Evolutionary conservation across 2,888 invertebrate species (phyloP), one percentile per base, ranked within the genome.

Genomic region (Lasioglossum figueresi): DNA sequence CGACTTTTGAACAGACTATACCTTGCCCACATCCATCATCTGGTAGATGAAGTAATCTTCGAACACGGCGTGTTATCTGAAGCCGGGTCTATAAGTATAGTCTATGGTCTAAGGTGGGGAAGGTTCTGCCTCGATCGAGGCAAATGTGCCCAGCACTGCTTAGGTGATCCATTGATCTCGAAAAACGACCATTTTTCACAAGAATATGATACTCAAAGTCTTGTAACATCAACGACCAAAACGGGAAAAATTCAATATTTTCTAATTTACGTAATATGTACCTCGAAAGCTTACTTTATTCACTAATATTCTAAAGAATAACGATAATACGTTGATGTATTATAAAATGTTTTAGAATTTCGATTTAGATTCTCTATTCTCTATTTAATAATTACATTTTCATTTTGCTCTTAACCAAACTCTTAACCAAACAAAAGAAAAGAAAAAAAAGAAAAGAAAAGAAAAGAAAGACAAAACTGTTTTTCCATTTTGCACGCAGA

Each of bases 171-270:
- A 45, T 79, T 40, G 34, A n/a, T 66, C 31, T 8, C 6, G n/a
- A 6, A 19, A 6, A 77, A 43, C 31, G 40, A 34, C 34, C 8
- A 12, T 75, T 75, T 68, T 31, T 10, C 48, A 16, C 27, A 16
- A 31, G 10, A 48, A 72, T 31, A 31, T 48, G 3, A 31, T 72
- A 48, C 48, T 31, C 5, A 43, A 72, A 27, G 45, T 48, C 23
- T 31, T 48, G 6, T 4, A 23, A 31, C n/a, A 72, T 48, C 72
- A 72, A 72, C 48, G 45, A 72, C 72, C 45, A 72, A 72, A 72
- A 16, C 31, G 48, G 31, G 4, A 27, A 27, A 43, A 19, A 14
- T 43, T 71, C 19, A 12, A 31, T 34, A 31, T 19, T 63, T 10
- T 12, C 19, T 14, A 59, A 8, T 27, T 59, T 27, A 27, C 59